Evolutionary conservation across 2,113 vertebrate species (phyloP).

Genomic region (Gadus chalcogrammus): DNA sequence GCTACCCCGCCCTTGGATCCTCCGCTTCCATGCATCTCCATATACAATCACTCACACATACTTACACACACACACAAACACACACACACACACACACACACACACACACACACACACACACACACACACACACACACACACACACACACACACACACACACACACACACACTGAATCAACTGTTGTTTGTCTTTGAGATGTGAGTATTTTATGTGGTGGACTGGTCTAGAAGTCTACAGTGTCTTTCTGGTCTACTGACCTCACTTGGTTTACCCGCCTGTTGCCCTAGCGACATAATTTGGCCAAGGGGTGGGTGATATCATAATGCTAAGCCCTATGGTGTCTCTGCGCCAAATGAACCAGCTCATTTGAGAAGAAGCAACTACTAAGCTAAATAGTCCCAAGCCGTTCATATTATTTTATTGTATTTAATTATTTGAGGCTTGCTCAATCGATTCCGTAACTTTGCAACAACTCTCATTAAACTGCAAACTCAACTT

Average conservation of each 20-base stretch:
- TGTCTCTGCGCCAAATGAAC: conserved; percentile 8
- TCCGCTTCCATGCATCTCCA: conserved; percentile 25
- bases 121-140: too few species aligned
- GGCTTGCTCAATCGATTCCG: conserved; percentile 12
- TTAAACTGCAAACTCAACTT: background rate
- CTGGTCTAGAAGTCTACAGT: conserved; percentile 21
- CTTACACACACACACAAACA: too few species aligned
- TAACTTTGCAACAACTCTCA: background rate
- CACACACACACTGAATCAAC: background rate
- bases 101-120: too few species aligned
- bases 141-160: too few species aligned
- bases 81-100: too few species aligned
- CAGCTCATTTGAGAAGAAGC: conserved; percentile 10
- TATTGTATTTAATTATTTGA: conserved; percentile 31
- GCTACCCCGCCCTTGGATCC: conserved; percentile 47
- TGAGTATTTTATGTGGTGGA: conserved; percentile 16
- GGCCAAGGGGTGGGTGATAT: conserved; percentile 43
- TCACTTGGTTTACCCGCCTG: conserved; percentile 50
- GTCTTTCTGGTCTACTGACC: conserved; percentile 46
- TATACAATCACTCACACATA: conserved; percentile 27
- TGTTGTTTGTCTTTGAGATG: background rate
- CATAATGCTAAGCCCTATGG: conserved; percentile 16
- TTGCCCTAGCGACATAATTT: conserved; percentile 44
- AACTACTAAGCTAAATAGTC: conserved; percentile 21
- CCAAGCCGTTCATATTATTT: conserved; percentile 13